Evolutionary conservation across 2,888 invertebrate species (phyloP).

Genomic region (Pheosia tremula): DNA sequence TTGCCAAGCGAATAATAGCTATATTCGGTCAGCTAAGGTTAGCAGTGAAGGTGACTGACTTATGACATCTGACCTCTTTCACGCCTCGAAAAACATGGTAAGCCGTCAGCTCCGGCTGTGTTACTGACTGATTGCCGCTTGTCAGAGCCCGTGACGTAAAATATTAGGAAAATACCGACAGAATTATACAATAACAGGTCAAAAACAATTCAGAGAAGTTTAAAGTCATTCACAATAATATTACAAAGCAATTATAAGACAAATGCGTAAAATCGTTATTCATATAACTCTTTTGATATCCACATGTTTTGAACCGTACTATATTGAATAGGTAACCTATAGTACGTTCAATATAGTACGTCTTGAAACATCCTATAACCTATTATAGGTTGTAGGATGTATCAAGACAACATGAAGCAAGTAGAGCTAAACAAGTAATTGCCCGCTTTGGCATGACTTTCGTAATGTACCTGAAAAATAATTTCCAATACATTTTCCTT

Average conservation of each 20-base stretch:
- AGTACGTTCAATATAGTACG: no score
- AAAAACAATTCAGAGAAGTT: no score
- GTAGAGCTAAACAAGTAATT: neutral
- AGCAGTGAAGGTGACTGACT: conserved; percentile 6
- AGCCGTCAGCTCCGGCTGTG: neutral
- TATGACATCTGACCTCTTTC: conserved; percentile 7
- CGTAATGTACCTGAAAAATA: conserved; percentile 22
- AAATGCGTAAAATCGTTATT: no score
- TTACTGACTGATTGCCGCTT: conserved; percentile 2
- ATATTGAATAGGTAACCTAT: no score
- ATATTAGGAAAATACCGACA: neutral
- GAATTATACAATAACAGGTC: no score
- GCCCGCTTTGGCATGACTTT: neutral
- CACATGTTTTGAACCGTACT: no score
- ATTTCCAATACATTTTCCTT: conserved; percentile 42
- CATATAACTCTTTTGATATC: no score
- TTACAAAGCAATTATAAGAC: no score
- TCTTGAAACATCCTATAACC: no score
- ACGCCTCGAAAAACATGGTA: conserved; percentile 3
- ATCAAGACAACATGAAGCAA: neutral
- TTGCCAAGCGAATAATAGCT: conserved; percentile 11
- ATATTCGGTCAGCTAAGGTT: conserved; percentile 14
- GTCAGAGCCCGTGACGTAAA: neutral
- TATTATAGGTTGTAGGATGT: no score
- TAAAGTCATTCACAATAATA: no score